Evolutionary conservation across 2,113 vertebrate species (phyloP).

Genomic region (Pomatostomus ruficeps): DNA sequence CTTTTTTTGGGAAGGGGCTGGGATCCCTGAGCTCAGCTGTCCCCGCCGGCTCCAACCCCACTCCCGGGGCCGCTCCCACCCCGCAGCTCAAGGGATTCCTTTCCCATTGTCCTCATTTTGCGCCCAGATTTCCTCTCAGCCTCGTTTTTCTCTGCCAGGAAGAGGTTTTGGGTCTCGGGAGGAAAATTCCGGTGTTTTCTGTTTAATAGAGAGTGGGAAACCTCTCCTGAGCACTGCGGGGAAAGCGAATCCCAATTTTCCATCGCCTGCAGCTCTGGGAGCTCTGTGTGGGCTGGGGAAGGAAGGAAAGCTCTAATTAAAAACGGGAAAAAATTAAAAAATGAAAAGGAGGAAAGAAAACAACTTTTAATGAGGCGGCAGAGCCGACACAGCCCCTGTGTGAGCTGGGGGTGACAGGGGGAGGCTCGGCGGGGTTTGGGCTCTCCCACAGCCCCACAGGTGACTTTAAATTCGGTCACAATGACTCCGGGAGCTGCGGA

Average conservation of each 20-base stretch:
- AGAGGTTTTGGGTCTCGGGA: not conserved
- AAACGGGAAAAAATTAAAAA: not conserved
- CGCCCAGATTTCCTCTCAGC: not conserved
- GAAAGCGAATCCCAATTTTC: not conserved
- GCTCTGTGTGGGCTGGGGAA: slow-evolving; percentile 7
- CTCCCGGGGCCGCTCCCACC: not conserved
- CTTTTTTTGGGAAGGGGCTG: not conserved
- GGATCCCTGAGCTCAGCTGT: not conserved
- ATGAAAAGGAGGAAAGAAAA: not conserved
- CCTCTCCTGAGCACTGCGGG: not conserved
- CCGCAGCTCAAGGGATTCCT: not conserved
- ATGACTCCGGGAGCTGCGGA: not conserved
- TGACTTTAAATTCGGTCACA: not conserved
- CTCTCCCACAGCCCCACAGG: no score
- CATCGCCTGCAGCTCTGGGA: not conserved
- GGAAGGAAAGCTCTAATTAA: slow-evolving; percentile 3
- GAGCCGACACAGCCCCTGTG: not conserved
- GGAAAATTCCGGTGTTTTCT: not conserved
- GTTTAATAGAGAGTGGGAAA: not conserved
- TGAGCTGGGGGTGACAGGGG: not conserved
- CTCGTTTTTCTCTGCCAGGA: not conserved
- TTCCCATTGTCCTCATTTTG: not conserved
- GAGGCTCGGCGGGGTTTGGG: not conserved
- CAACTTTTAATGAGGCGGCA: not conserved
- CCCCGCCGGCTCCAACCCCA: not conserved